Percentiles rank a stretch among this genome's conserved stretches.
These are phyloP conservation scores for Florisuga fusca DNA, from an alignment of 2,797 vertebrate genomes.

Conservation along the genomic window DNA sequence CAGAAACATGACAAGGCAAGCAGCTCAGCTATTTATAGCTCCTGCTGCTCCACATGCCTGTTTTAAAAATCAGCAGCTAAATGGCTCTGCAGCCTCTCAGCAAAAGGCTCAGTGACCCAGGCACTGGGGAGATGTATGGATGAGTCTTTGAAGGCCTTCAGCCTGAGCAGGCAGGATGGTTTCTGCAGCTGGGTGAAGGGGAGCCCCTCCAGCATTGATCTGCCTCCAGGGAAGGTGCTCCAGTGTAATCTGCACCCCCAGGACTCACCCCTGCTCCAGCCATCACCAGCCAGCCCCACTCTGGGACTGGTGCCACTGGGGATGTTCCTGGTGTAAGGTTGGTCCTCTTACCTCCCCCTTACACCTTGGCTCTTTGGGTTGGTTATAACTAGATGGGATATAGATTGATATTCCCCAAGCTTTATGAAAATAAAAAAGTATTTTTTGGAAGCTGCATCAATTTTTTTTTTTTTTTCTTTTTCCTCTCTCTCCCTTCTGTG, in stretches of 20 bases:
- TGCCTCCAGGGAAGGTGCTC: background rate
- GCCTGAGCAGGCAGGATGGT: background rate
- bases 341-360: background rate
- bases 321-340: rapidly evolving
- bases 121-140: background rate
- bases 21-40: conserved; percentile 59
- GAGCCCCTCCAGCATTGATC: background rate
- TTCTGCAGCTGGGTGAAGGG: background rate
- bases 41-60: background rate
- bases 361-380: background rate
- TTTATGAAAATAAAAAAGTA: background rate
- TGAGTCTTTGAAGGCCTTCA: background rate
- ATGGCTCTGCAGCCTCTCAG: conserved; percentile 50
- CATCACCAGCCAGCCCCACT: rapidly evolving
- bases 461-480: background rate
- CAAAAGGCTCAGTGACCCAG: background rate
- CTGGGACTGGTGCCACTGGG: background rate
- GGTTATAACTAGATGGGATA: background rate
- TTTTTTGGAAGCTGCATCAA: background rate
- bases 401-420: background rate
- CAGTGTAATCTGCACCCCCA: background rate
- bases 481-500: background rate
- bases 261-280: background rate
- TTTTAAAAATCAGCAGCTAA: conserved; percentile 39
- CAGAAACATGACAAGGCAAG: conserved; percentile 58